Base-by-base conservation (phyloP, 2,888 invertebrate genomes). In the Taphrorychus bicolor region DNA sequence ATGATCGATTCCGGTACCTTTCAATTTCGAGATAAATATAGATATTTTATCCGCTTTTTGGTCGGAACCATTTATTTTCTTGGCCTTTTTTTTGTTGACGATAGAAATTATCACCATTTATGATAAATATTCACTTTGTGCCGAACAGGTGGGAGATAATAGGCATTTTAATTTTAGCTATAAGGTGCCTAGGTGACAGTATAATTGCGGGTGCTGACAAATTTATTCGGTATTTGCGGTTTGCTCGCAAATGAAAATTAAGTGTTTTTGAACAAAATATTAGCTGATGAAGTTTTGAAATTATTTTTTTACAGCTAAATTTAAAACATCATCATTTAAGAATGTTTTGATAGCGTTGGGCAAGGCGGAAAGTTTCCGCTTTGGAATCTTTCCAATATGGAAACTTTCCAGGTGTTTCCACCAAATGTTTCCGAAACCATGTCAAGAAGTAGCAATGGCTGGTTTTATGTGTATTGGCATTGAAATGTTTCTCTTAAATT, bases 21-120 rank as follows among this genome's bases (percentile, higher is more conserved):
- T 70, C 73, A 72, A 73, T 76, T 71, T 72, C 32, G 69, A 71
- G 74, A 71, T 77, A 76, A 76, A 76, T 75, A 77, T 74, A 76
- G 75, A 76, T 74, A 76, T 76, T 76, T 73, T 45, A 59, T 61
- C 59, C 49, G 69, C 66, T 61, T 63, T 61, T 54, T 19, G 18
- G 42, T 63, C 32, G 42, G 21, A 62, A 63, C 63, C 59, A 68
- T 68, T 68, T 58, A 63, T 68, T 68, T 63, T 63, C 67, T 48
- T 53, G 22, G 21, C n/a, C n/a, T 32, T 16, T 48, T 57, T 51
- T 22, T 66, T 51, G 41, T 60, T 51, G 66, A 61, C 61, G 45
- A 11, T 19, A 41, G 48, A 56, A 62, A 56, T 63, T 57, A 63
- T 57, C 40, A 32, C 32, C 48, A 24, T 48, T 49, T 16, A 21